Evolutionary conservation across 2,797 vertebrate species (phyloP).

Genomic region (Emys orbicularis): DNA sequence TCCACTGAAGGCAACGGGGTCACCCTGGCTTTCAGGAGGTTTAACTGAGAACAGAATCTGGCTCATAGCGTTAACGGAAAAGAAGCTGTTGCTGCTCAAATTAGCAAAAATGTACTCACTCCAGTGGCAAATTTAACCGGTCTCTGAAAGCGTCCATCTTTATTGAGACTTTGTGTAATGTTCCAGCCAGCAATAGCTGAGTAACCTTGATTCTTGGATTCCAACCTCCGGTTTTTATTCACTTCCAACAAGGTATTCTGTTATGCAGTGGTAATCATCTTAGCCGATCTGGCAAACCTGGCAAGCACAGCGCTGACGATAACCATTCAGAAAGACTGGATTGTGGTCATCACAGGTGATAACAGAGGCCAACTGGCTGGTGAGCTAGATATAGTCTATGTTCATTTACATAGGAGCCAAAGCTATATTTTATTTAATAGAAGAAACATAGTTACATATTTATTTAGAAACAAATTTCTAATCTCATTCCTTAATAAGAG

Average conservation of each 20-base stretch:
- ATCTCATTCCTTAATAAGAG: background rate
- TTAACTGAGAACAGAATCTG: background rate
- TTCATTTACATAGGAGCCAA: background rate
- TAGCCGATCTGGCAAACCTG: conserved; percentile 86
- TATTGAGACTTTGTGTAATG: background rate
- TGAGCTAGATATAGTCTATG: conserved; percentile 46
- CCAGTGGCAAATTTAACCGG: background rate
- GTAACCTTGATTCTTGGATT: background rate
- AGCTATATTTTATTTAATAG: background rate
- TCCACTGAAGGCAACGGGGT: background rate
- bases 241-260: conserved; percentile 84
- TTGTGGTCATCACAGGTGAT: conserved; percentile 84
- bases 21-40: background rate
- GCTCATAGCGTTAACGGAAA: background rate
- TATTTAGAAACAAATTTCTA: background rate
- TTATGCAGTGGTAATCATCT: conserved; percentile 84
- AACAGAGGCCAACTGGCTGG: conserved; percentile 82
- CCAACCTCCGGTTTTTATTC: background rate
- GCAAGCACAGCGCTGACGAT: conserved; percentile 83
- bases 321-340: conserved; percentile 86
- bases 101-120: background rate
- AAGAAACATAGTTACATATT: background rate
- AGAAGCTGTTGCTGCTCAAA: background rate
- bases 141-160: conserved; percentile 6
- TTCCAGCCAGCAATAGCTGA: background rate